Evolutionary conservation across 2,797 vertebrate genomes (phyloP).

Genomic region (Trachurus trachurus): DNA sequence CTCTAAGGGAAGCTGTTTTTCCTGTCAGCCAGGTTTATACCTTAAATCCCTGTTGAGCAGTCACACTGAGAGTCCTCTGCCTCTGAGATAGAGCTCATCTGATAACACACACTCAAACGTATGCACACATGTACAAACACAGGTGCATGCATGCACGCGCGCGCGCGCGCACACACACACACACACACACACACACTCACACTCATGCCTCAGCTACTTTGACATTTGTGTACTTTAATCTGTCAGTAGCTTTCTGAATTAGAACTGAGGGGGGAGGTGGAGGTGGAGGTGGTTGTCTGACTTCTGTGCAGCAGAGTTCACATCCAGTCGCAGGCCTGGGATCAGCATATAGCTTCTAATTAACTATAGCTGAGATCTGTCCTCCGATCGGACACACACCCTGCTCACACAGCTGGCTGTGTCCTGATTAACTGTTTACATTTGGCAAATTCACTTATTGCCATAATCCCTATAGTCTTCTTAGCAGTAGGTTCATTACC

Average conservation of each 20-base stretch:
- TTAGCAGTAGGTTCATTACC: no score
- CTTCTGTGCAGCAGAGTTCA: no score
- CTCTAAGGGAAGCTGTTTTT: slow-evolving; percentile 76
- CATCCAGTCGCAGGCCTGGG: no score
- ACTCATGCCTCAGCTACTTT: slow-evolving; percentile 53
- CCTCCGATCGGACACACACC: no score
- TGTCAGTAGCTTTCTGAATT: slow-evolving; percentile 70
- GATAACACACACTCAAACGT: slow-evolving; percentile 53
- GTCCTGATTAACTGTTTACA: no score
- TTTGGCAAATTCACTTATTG: no score
- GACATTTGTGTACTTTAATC: slow-evolving; percentile 77
- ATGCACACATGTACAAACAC: slow-evolving; percentile 17
- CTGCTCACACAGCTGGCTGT: no score
- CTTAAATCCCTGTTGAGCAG: slow-evolving; percentile 82
- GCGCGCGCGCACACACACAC: not conserved
- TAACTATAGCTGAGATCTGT: no score
- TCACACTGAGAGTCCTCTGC: slow-evolving; percentile 73
- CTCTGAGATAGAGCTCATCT: slow-evolving; percentile 69
- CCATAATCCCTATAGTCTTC: no score
- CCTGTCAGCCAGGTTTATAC: slow-evolving; percentile 85
- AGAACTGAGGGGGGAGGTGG: slow-evolving; percentile 45
- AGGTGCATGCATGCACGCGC: no score
- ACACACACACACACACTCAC: slow-evolving; percentile 30
- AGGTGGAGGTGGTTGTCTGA: no score
- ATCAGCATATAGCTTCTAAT: no score